Base-by-base conservation (phyloP, 2,888 invertebrate species). In the Sericinus montela region DNA sequence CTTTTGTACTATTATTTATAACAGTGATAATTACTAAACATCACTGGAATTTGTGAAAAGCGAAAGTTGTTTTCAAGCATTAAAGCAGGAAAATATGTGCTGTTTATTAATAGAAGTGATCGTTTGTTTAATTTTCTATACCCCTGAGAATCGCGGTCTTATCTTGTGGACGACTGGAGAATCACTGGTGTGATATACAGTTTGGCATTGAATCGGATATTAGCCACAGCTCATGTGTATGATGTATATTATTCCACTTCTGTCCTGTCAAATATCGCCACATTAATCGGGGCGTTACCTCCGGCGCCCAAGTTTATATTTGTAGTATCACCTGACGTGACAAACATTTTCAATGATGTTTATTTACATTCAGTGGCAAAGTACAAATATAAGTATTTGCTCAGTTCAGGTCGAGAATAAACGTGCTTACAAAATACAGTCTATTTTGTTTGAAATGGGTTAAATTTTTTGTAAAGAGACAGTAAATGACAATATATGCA, bases 251-350 rank as follows among this genome's bases (percentile, higher is more conserved):
- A 43, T 41, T 45, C 54, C 57, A 49, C 56, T 56, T 56, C 54
- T 54, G 54, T 54, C 59, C 59, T 67, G 66, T 62, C 67, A 65
- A 55, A 59, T 54, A 46, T 54, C 58, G 59, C 59, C 57, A n/a
- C n/a, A 72, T 66, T 66, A 67, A 72, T 69, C 63, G 57, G 56
- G 56, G 60, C 57, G 58, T 61, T 53, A 57, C 53, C 57, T 59
- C 57, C 48, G 66, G 58, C 69, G 69, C 66, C 65, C 66, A 65
- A 54, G 59, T 63, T 68, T 72, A 72, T 63, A 68, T 73, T 62
- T 58, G 65, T 61, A 69, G 57, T 69, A 63, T 62, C 65, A 69
- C 63, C 67, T 68, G 71, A 66, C 63, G 55, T 56, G 47, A 45
- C 45, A 53, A 37, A 59, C 57, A 46, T 54, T 63, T 60, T 59